phyloP scores from a whole-genome alignment of 2,888 invertebrate species.

The Pristionchus maxplancki region DNA sequence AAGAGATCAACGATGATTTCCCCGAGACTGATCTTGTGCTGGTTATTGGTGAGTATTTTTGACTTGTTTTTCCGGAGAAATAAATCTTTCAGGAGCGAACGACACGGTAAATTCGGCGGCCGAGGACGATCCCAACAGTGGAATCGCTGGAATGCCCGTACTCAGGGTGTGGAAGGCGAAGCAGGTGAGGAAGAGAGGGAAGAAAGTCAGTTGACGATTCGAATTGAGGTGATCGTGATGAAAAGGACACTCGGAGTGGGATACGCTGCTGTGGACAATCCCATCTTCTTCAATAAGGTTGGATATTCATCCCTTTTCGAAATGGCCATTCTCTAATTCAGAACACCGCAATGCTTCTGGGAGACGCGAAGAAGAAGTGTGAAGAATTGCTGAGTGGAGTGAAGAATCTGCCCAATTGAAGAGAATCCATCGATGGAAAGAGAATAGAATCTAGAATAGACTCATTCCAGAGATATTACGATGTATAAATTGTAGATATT shows the following conservation, averaged over 20 bases:
- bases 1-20: constrained; percentile 92
- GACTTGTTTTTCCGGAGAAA: background rate
- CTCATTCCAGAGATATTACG: background rate
- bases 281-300: constrained; percentile 86
- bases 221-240: constrained; percentile 87
- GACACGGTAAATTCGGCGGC: constrained; percentile 94
- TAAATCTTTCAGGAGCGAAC: constrained; percentile 87
- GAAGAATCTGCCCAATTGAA: constrained; percentile 59
- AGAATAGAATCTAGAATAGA: background rate
- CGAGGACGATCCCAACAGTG: constrained; percentile 91
- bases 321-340: constrained; percentile 77
- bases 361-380: constrained; percentile 93
- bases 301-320: background rate
- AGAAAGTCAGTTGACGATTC: background rate
- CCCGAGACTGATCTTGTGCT: constrained; percentile 88
- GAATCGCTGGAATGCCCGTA: constrained; percentile 94
- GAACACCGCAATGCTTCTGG: constrained; percentile 89
- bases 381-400: constrained; percentile 87
- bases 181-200: constrained; percentile 82
- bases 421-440: background rate
- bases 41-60: constrained; percentile 79
- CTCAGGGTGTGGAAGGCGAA: constrained; percentile 90
- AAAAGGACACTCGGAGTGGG: constrained; percentile 90
- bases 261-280: constrained; percentile 93
- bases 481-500: background rate